phyloP scores from a whole-genome alignment of 2,888 invertebrate species.

The Cinara cedri region DNA sequence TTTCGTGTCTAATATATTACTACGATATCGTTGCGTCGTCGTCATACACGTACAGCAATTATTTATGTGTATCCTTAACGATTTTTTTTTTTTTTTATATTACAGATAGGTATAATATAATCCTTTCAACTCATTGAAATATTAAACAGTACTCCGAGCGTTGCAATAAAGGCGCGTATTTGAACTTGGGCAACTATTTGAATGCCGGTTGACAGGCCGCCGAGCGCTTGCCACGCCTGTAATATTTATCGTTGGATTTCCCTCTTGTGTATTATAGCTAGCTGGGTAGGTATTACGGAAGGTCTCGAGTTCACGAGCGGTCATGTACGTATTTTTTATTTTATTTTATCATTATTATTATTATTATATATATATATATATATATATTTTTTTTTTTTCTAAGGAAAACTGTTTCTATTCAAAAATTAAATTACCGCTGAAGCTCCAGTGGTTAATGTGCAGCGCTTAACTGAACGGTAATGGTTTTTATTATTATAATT shows the following conservation, averaged over 20 bases:
- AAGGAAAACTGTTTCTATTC: too few relatives aligned
- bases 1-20: too few relatives aligned
- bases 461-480: too few relatives aligned
- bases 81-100: neutral
- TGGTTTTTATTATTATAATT: too few relatives aligned
- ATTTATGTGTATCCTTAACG: neutral
- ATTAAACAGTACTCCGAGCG: neutral
- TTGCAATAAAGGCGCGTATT: neutral
- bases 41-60: too few relatives aligned
- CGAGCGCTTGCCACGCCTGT: neutral
- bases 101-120: neutral
- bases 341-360: too few relatives aligned
- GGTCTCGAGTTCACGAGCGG: slow-evolving; percentile 1
- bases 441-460: too few relatives aligned
- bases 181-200: slow-evolving; percentile 20
- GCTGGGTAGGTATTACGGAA: neutral
- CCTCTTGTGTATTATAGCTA: neutral
- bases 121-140: slow-evolving; percentile 7
- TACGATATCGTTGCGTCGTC: too few relatives aligned
- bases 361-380: too few relatives aligned
- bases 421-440: too few relatives aligned
- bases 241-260: slow-evolving; percentile 28
- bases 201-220: slow-evolving; percentile 7
- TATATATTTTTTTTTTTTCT: neutral
- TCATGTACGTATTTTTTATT: neutral